Evolutionary conservation across 2,113 vertebrate genomes (phyloP).

Genomic region (human): GRCh38 chr4:174150501-174151000

Average conservation of each 20-base stretch:
- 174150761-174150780: background rate
- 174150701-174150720: slow-evolving; percentile 2
- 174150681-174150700: background rate
- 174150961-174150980: background rate
- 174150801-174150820: background rate
- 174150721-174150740: background rate
- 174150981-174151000: background rate
- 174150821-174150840: background rate
- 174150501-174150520: background rate
- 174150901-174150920: background rate
- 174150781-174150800: slow-evolving; percentile 4
- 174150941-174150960: no score
- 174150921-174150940: no score
- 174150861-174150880: background rate
- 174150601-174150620: background rate
- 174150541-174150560: slow-evolving; percentile 42
- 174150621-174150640: background rate
- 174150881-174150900: background rate
- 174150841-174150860: background rate
- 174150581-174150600: slow-evolving; percentile 34
- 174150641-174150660: background rate
- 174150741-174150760: background rate
- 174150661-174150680: slow-evolving; percentile 25
- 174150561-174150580: slow-evolving; percentile 40
- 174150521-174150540: slow-evolving; percentile 48